Conservation (phyloP, 2,888 invertebrate species). For the Cylindroiulus punctatus region DNA sequence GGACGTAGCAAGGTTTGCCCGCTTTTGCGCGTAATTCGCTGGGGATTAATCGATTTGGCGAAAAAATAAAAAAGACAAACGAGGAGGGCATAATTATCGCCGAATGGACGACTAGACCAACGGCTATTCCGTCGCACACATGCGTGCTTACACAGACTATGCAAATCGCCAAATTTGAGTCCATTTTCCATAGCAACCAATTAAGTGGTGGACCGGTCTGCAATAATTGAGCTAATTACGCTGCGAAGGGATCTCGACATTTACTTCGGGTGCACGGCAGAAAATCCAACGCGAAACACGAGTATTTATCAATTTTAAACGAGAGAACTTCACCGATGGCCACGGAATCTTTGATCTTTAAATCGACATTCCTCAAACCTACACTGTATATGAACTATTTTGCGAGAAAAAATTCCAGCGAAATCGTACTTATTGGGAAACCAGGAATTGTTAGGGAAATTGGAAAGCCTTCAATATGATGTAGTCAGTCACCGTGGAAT, state of each 20-base stretch:
- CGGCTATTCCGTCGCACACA: background rate
- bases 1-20: background rate
- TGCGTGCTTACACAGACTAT: background rate
- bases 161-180: slow-evolving; percentile 17
- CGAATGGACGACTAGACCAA: background rate
- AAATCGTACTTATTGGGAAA: too few species aligned
- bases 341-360: background rate
- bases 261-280: background rate
- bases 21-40: background rate
- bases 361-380: too few species aligned
- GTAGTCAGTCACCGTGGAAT: too few species aligned
- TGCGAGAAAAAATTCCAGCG: too few species aligned
- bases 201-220: slow-evolving; percentile 23
- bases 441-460: too few species aligned
- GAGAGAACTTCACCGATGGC: background rate
- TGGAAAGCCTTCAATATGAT: too few species aligned
- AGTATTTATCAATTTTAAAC: background rate
- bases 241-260: slow-evolving; percentile 16
- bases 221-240: slow-evolving; percentile 29
- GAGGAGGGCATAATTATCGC: background rate
- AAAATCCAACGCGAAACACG: background rate
- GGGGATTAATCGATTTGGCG: slow-evolving; percentile 7
- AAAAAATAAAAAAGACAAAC: slow-evolving; percentile 16
- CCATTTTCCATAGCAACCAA: slow-evolving; percentile 31
- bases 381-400: too few species aligned